Base-by-base conservation (phyloP, 1,140 invertebrate species). In the Caenorhabditis brenneri region DNA sequence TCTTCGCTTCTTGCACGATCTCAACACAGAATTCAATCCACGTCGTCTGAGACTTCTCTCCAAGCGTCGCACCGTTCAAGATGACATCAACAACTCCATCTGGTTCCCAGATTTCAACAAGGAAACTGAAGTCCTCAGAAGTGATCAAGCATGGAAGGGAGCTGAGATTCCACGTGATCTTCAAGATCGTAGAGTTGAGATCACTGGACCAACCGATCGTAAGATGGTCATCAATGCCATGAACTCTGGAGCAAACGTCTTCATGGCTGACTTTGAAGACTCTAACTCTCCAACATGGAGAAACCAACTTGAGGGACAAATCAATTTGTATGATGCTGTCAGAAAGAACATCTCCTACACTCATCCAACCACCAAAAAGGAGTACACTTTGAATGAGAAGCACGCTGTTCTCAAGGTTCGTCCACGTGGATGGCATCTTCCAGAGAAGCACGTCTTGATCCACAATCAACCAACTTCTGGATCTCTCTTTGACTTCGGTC, bases 381-480 rank as follows among this genome's bases (percentile, higher is more conserved):
- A 88, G 36, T 90, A 90, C 87, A 79, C 82, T 19, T 51, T 90
- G 27, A 88, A 88, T 36, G 79, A 90, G 65, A 81, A 90, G 19
- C 82, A 79, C 51, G 90, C 89, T n/a, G 87, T 94, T 24, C 88
- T 95, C 22, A 94, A 94, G 92, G 88, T 95, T 12, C 91, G 94
- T 86, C 94, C 94, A 1, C 90, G 94, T 88, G 94, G 94, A 24
- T 95, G 94, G 94, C 94, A 94, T 91, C 94, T 95, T 92, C 92
- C 93, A 51, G 94, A 95, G 89, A 93, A 94, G 88, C 94, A 94
- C 88, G 92, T 94, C 85, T 90, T 93, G 89, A 93, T 94, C 80
- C 92, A 94, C 90, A 93, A 94, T 0, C 93, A 93, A 89, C 92
- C 93, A 91, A 92, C 94, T 27, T 93, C 93, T 42, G 94, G 93